Conservation (phyloP, 2,888 invertebrate species). For the Sphaerophoria rueppellii region DNA sequence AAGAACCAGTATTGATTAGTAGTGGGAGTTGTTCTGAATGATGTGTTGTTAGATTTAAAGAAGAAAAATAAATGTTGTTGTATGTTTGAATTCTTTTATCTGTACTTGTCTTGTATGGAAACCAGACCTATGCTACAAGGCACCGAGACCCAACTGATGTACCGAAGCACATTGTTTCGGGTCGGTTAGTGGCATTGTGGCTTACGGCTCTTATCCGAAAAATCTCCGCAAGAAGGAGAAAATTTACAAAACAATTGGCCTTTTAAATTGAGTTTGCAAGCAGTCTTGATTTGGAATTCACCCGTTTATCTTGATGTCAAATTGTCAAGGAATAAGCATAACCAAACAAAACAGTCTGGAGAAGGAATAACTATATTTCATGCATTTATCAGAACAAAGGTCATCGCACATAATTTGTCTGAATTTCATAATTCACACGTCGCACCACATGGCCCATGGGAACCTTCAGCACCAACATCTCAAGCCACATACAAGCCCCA, state of each 20-base stretch:
- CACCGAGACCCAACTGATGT: no score
- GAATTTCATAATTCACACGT: conserved; percentile 78
- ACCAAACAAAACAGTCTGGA: neutral
- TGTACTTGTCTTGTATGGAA: no score
- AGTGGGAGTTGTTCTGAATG: conserved; percentile 41
- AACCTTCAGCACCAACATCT: conserved; percentile 22
- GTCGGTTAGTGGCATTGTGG: no score
- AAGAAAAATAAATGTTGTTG: neutral
- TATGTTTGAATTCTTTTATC: neutral
- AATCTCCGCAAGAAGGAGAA: no score
- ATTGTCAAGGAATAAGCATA: neutral
- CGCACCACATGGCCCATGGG: conserved; percentile 76
- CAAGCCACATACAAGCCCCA: neutral
- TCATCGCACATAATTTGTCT: conserved; percentile 79
- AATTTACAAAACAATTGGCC: no score
- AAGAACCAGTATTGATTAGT: conserved; percentile 11
- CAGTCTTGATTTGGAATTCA: no score
- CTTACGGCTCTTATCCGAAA: no score
- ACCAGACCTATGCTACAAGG: no score
- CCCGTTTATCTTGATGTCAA: no score
- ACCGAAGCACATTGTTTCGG: no score
- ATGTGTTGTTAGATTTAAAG: neutral
- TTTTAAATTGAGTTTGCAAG: no score
- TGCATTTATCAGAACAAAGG: conserved; percentile 71
- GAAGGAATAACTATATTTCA: conserved; percentile 23